Percentiles rank a stretch among this genome's conserved stretches.
Evolutionary conservation across 2,797 vertebrate genomes (phyloP).

Genomic region (Anolis apletophallus): DNA sequence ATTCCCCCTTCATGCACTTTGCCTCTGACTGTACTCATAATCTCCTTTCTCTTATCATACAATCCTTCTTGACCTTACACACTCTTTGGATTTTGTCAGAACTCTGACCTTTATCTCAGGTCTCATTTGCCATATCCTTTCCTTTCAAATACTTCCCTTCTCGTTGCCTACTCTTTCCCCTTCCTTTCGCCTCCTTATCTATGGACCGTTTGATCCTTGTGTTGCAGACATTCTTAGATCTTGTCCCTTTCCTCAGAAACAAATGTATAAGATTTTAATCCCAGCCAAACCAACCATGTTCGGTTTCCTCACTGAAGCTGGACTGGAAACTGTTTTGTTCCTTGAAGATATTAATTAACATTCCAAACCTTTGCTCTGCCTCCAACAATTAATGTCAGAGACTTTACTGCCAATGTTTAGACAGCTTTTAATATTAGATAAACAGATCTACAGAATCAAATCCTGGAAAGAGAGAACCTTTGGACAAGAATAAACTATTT

Average conservation of each 20-base stretch:
- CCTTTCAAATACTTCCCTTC: slow-evolving; percentile 1
- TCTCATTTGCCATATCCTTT: neutral
- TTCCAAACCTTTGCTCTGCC: neutral
- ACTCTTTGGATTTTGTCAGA: neutral
- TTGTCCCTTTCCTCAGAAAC: neutral
- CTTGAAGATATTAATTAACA: slow-evolving; percentile 1
- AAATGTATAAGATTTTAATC: neutral
- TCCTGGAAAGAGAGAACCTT: neutral
- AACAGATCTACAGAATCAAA: neutral
- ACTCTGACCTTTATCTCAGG: neutral
- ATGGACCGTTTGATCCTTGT: neutral
- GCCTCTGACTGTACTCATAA: no score
- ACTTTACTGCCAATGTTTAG: slow-evolving; percentile 26
- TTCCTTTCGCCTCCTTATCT: neutral
- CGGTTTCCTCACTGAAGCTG: neutral
- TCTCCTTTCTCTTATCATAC: neutral
- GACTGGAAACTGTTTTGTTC: neutral
- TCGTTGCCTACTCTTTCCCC: neutral
- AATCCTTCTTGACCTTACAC: neutral
- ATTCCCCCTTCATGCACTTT: neutral
- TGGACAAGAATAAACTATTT: neutral
- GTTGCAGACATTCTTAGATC: neutral
- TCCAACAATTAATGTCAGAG: neutral
- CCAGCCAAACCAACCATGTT: neutral
- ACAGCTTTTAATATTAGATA: slow-evolving; percentile 35